Evolutionary conservation across 2,888 invertebrate species (phyloP).

Genomic region (Drosophila atripex): DNA sequence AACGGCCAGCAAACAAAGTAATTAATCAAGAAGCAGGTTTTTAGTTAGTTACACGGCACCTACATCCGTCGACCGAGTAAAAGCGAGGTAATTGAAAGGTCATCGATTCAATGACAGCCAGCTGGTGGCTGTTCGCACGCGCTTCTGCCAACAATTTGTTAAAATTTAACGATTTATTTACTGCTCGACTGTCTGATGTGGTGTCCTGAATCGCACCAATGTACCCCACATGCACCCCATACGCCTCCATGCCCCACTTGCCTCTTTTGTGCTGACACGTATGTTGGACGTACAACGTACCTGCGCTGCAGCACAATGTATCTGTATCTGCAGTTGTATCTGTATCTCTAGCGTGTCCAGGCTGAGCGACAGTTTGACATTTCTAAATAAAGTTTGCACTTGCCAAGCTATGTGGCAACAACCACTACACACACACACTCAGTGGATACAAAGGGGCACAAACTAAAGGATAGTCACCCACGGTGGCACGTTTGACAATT

Average conservation of each 20-base stretch:
- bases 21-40: conserved; percentile 73
- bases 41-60: conserved; percentile 48
- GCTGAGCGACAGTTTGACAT: conserved; percentile 75
- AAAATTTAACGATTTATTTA: conserved; percentile 78
- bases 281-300: conserved; percentile 23
- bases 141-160: conserved; percentile 73
- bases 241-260: not conserved
- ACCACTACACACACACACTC: not conserved
- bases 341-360: conserved; percentile 34
- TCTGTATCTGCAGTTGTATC: conserved; percentile 39
- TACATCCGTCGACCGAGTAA: conserved; percentile 11
- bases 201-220: conserved; percentile 4
- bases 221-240: not conserved
- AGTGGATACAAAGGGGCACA: conserved; percentile 16
- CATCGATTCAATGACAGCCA: conserved; percentile 58
- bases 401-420: conserved; percentile 58
- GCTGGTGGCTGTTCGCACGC: conserved; percentile 59
- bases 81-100: conserved; percentile 71
- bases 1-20: conserved; percentile 68
- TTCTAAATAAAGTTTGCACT: conserved; percentile 76
- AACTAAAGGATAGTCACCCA: conserved; percentile 31
- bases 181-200: conserved; percentile 54
- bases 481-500: conserved; percentile 62
- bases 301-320: conserved; percentile 41
- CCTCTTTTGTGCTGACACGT: conserved; percentile 28